These are phyloP conservation scores for Musca vetustissima DNA, from an alignment of 1,140 invertebrate species.

Conservation along the genomic window DNA sequence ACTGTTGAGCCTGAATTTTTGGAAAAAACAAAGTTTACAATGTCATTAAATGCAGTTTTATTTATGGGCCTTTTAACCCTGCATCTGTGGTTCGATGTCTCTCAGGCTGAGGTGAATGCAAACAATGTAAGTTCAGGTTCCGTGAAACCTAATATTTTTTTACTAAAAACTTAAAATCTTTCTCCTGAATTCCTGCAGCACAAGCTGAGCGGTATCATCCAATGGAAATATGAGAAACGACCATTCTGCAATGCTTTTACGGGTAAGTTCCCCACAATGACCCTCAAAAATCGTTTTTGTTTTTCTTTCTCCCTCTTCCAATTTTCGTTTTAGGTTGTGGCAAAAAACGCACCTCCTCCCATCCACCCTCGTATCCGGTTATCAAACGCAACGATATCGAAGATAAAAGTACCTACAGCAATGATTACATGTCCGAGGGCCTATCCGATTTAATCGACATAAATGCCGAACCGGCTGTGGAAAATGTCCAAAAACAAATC, in stretches of 20 bases:
- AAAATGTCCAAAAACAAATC: constrained; percentile 73
- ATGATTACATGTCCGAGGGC: constrained; percentile 60
- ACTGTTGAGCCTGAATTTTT: too few relatives aligned
- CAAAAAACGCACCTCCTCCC: constrained; percentile 61
- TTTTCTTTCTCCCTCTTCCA: too few relatives aligned
- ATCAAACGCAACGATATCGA: constrained; percentile 47
- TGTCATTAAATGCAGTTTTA: neutral
- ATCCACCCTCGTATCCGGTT: constrained; percentile 52
- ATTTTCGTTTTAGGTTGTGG: constrained; percentile 65
- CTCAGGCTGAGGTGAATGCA: neutral
- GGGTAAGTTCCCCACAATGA: constrained; percentile 56
- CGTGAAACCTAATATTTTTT: neutral
- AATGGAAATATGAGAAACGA: constrained; percentile 61
- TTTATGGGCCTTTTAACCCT: neutral
- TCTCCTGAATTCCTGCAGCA: constrained; percentile 42
- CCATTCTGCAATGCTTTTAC: constrained; percentile 76
- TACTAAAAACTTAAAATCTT: neutral
- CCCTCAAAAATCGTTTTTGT: neutral
- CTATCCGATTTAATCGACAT: constrained; percentile 66
- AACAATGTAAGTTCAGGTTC: neutral
- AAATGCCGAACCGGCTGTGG: constrained; percentile 68
- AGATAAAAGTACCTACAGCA: constrained; percentile 34
- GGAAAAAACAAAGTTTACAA: too few relatives aligned
- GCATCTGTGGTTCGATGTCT: neutral
- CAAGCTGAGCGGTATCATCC: constrained; percentile 49